A percentile compares a stretch with the other conserved stretches of the same genome.
Evolutionary conservation across 30 jellyfish, hydroid and myxozoan genomes (phyloP).

Genomic region (Turritopsis dohrnii): DNA sequence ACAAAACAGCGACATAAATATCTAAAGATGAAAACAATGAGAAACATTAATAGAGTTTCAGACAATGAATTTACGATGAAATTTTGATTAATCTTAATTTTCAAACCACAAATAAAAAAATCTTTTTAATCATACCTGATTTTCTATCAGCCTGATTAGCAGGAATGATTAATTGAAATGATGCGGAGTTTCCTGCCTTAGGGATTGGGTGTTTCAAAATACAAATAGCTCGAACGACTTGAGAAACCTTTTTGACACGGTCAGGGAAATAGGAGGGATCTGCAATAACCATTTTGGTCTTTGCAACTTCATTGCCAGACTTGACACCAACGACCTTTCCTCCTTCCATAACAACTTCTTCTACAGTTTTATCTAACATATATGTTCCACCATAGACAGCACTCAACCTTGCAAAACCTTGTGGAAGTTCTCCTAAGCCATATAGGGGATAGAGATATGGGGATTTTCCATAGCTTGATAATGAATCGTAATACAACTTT

Average conservation of each 20-base stretch:
- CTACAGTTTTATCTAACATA: slow-evolving; percentile 89
- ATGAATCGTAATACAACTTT: slow-evolving; percentile 65
- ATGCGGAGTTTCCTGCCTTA: slow-evolving; percentile 51
- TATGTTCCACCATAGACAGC: slow-evolving; percentile 99
- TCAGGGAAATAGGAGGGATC: slow-evolving; percentile 95
- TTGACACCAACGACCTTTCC: slow-evolving; percentile 90
- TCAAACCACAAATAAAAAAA: neutral
- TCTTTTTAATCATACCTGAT: slow-evolving; percentile 59
- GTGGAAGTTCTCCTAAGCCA: slow-evolving; percentile 99
- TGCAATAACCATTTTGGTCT: slow-evolving; percentile 94
- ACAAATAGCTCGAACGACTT: slow-evolving; percentile 97
- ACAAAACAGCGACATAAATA: slow-evolving; percentile 86
- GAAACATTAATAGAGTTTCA: no score
- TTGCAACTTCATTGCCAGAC: slow-evolving; percentile 78
- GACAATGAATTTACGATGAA: no score
- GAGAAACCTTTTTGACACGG: slow-evolving; percentile 84
- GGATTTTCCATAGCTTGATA: slow-evolving; percentile 81
- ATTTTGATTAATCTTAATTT: no score
- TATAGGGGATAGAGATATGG: slow-evolving; percentile 96
- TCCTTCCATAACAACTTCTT: slow-evolving; percentile 79
- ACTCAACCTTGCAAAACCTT: slow-evolving; percentile 97
- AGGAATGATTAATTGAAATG: slow-evolving; percentile 95
- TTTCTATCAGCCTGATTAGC: slow-evolving; percentile 88
- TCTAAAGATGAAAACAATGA: slow-evolving; percentile 51
- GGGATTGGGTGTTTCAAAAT: slow-evolving; percentile 90